Conservation (phyloP, 2,888 invertebrate genomes). For the Xiphydria camelus region DNA sequence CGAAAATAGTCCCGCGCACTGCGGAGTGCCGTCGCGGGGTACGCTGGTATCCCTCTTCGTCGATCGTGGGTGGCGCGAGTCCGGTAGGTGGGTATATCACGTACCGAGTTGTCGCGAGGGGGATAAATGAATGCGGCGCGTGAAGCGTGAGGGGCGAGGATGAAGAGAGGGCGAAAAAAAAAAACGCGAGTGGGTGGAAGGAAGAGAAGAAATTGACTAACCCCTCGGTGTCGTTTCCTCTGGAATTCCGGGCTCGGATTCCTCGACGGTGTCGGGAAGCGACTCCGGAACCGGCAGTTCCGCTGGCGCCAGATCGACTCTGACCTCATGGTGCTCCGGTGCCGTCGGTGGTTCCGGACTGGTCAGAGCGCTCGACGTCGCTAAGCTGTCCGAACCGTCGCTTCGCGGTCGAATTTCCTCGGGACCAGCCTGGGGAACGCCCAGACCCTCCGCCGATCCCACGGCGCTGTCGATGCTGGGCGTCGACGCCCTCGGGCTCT, state of each 20-base stretch:
- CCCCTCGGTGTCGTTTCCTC: slow-evolving; percentile 62
- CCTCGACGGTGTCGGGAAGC: slow-evolving; percentile 57
- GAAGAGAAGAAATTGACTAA: no score
- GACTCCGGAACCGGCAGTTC: slow-evolving; percentile 26
- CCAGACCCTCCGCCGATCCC: slow-evolving; percentile 64
- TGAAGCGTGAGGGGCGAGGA: no score
- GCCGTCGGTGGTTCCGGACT: slow-evolving; percentile 62
- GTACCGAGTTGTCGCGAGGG: no score
- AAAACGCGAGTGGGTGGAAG: no score
- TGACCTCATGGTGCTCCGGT: slow-evolving; percentile 56
- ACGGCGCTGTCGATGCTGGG: slow-evolving; percentile 67
- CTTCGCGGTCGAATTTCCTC: slow-evolving; percentile 49
- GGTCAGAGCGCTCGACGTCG: slow-evolving; percentile 60
- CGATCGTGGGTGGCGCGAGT: no score
- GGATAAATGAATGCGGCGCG: no score
- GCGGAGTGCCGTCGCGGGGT: no score
- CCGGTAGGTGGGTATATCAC: no score
- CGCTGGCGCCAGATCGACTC: slow-evolving; percentile 50
- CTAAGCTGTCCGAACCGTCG: slow-evolving; percentile 60
- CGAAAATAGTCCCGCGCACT: slow-evolving; percentile 26
- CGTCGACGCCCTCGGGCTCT: slow-evolving; percentile 57
- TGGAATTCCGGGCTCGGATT: slow-evolving; percentile 60
- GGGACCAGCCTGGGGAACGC: slow-evolving; percentile 30
- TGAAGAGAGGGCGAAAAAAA: no score
- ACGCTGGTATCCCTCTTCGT: no score